Evolutionary conservation across 1,140 invertebrate species (phyloP).

Genomic region (Nephila pilipes): DNA sequence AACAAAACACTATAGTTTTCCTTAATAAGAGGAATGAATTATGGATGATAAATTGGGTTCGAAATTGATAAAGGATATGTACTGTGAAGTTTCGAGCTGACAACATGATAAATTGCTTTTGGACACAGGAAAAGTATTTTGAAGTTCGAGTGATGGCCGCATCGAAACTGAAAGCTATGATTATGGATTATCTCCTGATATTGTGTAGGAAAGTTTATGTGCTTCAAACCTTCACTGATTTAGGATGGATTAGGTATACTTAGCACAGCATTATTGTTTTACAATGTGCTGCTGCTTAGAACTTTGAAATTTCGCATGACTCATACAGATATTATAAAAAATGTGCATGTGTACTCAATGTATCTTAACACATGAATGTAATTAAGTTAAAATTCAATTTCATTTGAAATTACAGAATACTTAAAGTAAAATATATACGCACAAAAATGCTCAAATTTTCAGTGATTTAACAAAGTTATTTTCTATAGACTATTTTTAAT

Average conservation of each 20-base stretch:
- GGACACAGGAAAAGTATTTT: conserved; percentile 5
- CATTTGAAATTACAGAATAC: no score
- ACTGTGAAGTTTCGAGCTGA: conserved; percentile 39
- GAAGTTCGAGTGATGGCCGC: conserved; percentile 7
- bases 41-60: conserved; percentile 52
- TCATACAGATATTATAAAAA: no score
- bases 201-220: background rate
- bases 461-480: no score
- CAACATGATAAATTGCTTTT: conserved; percentile 46
- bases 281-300: no score
- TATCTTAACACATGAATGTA: no score
- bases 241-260: background rate
- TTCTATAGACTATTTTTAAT: no score
- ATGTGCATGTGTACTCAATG: no score
- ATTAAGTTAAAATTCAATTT: no score
- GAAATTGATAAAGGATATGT: conserved; percentile 57
- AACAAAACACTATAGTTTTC: background rate
- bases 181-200: background rate
- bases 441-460: no score
- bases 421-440: no score
- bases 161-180: conserved; percentile 15
- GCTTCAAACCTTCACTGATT: background rate
- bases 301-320: no score
- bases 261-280: no score
- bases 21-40: conserved; percentile 41